These are phyloP conservation scores for Aphaenogaster rudis DNA, from an alignment of 1,140 invertebrate species.

Conservation along the genomic window DNA sequence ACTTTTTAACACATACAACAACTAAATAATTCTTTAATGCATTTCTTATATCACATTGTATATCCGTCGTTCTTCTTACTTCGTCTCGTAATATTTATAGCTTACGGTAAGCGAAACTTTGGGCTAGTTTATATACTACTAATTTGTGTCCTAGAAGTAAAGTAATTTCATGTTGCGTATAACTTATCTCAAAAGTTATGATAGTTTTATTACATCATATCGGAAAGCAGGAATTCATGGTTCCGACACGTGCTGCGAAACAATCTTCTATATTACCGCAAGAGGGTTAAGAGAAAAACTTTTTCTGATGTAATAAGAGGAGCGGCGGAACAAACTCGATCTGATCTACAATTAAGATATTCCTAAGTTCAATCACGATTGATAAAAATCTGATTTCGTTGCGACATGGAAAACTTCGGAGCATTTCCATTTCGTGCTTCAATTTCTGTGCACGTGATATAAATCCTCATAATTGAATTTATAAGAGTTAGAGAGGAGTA, in stretches of 20 bases:
- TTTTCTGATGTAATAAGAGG: constrained; percentile 12
- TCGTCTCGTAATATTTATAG: background rate
- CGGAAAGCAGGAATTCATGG: background rate
- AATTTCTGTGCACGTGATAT: background rate
- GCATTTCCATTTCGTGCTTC: background rate
- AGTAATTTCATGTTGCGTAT: background rate
- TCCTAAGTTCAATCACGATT: constrained; percentile 24
- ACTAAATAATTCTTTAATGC: constrained; percentile 3
- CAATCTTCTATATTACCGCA: background rate
- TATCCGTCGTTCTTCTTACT: background rate
- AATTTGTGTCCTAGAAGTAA: background rate
- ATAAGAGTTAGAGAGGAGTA: background rate
- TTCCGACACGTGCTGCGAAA: constrained; percentile 16
- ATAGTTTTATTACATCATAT: background rate
- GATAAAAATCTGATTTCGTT: background rate
- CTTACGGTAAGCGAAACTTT: background rate
- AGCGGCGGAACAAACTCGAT: background rate
- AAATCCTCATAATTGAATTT: background rate
- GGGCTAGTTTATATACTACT: constrained; percentile 11
- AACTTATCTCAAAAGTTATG: background rate
- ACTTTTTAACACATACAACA: background rate
- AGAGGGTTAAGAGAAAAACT: background rate
- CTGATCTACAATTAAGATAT: constrained; percentile 64
- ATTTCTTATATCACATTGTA: constrained; percentile 1
- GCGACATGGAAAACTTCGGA: background rate